Base-by-base conservation (phyloP, 1,140 invertebrate genomes). In the Listronotus bonariensis region DNA sequence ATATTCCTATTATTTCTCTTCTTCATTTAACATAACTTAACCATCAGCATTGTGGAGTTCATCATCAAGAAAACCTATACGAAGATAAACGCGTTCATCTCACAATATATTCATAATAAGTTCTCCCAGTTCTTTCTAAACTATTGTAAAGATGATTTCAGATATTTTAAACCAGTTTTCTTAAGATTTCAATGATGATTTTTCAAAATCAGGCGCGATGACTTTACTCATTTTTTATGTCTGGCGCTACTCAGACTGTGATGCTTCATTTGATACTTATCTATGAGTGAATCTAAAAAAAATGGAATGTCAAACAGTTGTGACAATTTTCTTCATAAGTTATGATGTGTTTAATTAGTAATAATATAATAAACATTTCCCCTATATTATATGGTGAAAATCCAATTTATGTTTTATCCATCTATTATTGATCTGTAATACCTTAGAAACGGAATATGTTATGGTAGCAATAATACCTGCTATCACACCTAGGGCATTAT, bases 201-300 rank as follows among this genome's bases (percentile, higher is more conserved):
- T 65, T 65, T 65, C 62, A 65, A 65, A 65, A 65, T 65, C 62
- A 65, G 40, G 8, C 53, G 45, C 54, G 62, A 65, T 65, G 62
- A 65, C 62, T 65, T 52, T 65, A 65, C 62, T 65, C 62, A 65
- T 65, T 65, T 65, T 65, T 65, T 65, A 65, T 34, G 62, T 56
- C 62, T 52, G 62, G 62, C 62, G 45, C 34, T 57, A 12, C 31
- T 62, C 32, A 62, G 59, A 62, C 59, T 62, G 59, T 62, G 59
- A 31, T 34, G 34, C 10, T 9, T 7, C 1, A 10, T 53, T 53
- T 36, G 31, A 53, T 53, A 53, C 38, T 53, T 53, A 53, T 53
- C 51, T 53, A 53, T 53, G 31, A 51, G 48, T 51, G 20, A 11
- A 51, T 48, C 20, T 26, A 26, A 1, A 26, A 26, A n/a, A n/a